These are phyloP conservation scores for Pseudotriccus pelzelni DNA, from an alignment of 2,797 vertebrate species.

Conservation along the genomic window DNA sequence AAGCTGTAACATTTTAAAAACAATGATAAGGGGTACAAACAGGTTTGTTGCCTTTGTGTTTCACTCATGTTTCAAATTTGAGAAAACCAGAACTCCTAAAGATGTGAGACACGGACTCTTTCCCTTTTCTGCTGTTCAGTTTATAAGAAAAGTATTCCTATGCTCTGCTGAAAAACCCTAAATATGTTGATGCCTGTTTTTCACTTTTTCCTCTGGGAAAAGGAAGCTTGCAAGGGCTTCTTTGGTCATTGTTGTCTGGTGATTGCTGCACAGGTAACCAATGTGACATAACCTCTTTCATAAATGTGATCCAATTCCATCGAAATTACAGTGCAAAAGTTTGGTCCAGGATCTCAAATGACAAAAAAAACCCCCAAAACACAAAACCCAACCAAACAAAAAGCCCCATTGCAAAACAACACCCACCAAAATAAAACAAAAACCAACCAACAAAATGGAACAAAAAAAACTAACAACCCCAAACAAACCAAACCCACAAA, in stretches of 20 bases:
- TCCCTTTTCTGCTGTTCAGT: neutral
- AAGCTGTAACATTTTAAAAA: neutral
- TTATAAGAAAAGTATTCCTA: neutral
- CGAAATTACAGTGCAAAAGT: neutral
- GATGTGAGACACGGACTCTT: neutral
- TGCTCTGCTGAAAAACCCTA: neutral
- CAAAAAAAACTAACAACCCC: too few species aligned
- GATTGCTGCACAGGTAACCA: neutral
- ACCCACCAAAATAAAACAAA: neutral
- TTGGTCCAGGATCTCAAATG: neutral
- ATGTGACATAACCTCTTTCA: accelerated
- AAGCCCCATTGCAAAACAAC: neutral
- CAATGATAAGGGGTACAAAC: neutral
- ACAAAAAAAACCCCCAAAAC: neutral
- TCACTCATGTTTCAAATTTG: neutral
- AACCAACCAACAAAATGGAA: too few species aligned
- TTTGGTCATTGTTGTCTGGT: neutral
- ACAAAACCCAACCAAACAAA: neutral
- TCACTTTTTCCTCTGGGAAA: neutral
- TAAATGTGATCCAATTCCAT: neutral
- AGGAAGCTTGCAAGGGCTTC: neutral
- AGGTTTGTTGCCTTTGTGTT: neutral
- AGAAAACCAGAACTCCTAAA: neutral
- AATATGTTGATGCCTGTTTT: neutral
- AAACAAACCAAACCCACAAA: neutral